A percentile compares a stretch with the other conserved stretches of the same genome.
Evolutionary conservation across 2,888 invertebrate species (phyloP).

Genomic region (Mylabris sibirica): DNA sequence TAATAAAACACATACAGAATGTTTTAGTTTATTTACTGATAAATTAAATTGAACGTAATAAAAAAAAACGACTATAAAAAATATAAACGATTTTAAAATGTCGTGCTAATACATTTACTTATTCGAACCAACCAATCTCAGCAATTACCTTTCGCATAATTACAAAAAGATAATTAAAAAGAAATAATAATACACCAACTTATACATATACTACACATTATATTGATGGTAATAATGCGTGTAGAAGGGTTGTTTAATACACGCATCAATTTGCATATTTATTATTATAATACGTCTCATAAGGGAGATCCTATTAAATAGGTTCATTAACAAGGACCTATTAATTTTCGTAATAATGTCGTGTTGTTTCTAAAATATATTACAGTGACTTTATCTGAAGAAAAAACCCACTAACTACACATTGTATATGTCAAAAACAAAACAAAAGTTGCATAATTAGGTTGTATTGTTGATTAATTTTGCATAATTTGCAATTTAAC

Average conservation of each 20-base stretch:
- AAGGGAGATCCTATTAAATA: slow-evolving; percentile 33
- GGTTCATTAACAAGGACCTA: slow-evolving; percentile 34
- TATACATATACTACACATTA: background rate
- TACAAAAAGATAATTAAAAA: background rate
- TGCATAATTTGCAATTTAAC: background rate
- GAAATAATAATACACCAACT: background rate
- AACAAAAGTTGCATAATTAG: background rate
- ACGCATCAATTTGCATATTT: slow-evolving; percentile 34
- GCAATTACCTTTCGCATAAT: background rate
- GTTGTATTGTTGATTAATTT: background rate
- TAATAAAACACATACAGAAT: background rate
- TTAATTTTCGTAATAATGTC: slow-evolving; percentile 27
- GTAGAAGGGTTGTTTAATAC: slow-evolving; percentile 8
- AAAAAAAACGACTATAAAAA: background rate
- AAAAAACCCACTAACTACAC: slow-evolving; percentile 17
- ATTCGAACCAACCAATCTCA: background rate
- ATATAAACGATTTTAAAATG: background rate
- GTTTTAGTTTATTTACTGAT: background rate
- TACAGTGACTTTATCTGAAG: slow-evolving; percentile 15
- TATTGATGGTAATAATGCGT: slow-evolving; percentile 7
- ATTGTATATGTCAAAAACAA: background rate
- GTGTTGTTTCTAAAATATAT: slow-evolving; percentile 15
- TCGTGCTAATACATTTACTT: background rate
- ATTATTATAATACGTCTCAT: slow-evolving; percentile 27
- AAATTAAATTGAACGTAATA: too few relatives aligned